Evolutionary conservation across 37 sponge, comb jelly and placozoan genomes (phyloP).

Genomic region (Aplysina aerophoba): DNA sequence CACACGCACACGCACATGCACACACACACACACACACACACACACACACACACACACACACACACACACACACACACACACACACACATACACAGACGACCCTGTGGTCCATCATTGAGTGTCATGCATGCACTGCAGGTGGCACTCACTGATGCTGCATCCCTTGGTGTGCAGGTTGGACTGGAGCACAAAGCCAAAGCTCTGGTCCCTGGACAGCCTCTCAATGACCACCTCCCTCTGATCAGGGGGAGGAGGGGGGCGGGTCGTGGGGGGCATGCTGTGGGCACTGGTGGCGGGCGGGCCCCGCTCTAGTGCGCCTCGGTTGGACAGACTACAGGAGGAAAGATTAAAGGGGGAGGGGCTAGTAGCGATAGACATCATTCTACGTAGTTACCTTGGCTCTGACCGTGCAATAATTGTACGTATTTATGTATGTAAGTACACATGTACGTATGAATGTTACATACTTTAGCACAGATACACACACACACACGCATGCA

Average conservation of each 20-base stretch:
- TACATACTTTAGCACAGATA: too few species aligned
- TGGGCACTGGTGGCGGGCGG: too few species aligned
- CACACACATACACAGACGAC: not conserved
- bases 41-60: too few species aligned
- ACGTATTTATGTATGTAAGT: too few species aligned
- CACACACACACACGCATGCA: too few species aligned
- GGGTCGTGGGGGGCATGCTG: too few species aligned
- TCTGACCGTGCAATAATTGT: not conserved
- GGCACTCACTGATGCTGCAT: slow-evolving; percentile 63
- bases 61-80: too few species aligned
- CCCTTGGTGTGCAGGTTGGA: slow-evolving; percentile 75
- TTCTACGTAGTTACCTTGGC: not conserved
- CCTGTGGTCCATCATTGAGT: not conserved
- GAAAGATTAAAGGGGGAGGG: not conserved
- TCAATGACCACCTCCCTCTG: slow-evolving; percentile 60
- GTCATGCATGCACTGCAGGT: not conserved
- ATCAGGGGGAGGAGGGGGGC: slow-evolving; percentile 29
- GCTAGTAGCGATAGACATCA: not conserved
- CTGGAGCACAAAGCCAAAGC: slow-evolving; percentile 95
- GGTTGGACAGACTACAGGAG: too few species aligned
- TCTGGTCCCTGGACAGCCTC: slow-evolving; percentile 62
- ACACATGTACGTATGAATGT: not conserved
- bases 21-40: not conserved
- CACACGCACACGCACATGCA: not conserved
- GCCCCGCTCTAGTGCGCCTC: too few species aligned